A percentile compares a stretch with the other conserved stretches of the same genome.
Evolutionary conservation across 2,888 invertebrate genomes (phyloP).

Genomic region (Megaustenia siamemsis): DNA sequence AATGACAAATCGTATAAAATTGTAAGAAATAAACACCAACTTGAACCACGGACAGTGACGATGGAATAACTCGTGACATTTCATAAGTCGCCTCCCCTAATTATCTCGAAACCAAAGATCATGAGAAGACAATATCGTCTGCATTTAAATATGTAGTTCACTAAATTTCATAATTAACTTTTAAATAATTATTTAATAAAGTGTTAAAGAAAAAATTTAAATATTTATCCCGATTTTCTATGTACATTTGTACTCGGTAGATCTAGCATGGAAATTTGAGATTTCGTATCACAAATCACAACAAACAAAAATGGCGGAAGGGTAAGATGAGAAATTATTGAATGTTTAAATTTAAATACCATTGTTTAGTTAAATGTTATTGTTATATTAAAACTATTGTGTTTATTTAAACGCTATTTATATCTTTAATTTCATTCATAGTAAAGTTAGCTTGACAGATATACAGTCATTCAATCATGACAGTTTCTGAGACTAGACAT

Average conservation of each 20-base stretch:
- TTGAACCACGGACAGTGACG: background rate
- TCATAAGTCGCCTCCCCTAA: background rate
- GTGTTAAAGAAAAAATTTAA: background rate
- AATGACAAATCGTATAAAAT: background rate
- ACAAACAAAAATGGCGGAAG: constrained; percentile 56
- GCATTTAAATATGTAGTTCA: too few relatives aligned
- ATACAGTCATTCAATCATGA: too few relatives aligned
- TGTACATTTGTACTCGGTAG: background rate
- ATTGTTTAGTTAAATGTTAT: too few relatives aligned
- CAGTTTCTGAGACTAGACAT: too few relatives aligned
- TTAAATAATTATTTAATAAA: background rate
- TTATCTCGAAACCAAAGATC: constrained; percentile 14
- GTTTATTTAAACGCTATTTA: too few relatives aligned
- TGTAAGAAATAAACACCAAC: background rate
- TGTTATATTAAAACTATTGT: too few relatives aligned
- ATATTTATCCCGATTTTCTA: background rate
- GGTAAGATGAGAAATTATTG: constrained; percentile 33
- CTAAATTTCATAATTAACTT: too few relatives aligned
- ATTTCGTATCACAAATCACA: constrained; percentile 31
- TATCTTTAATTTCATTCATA: too few relatives aligned
- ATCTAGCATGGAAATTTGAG: constrained; percentile 3
- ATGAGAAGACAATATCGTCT: background rate
- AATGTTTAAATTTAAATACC: too few relatives aligned
- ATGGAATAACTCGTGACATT: constrained; percentile 25
- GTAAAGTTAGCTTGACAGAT: too few relatives aligned